Evolutionary conservation across 1,140 invertebrate species (phyloP).

Genomic region (Leptoteleia sp.): DNA sequence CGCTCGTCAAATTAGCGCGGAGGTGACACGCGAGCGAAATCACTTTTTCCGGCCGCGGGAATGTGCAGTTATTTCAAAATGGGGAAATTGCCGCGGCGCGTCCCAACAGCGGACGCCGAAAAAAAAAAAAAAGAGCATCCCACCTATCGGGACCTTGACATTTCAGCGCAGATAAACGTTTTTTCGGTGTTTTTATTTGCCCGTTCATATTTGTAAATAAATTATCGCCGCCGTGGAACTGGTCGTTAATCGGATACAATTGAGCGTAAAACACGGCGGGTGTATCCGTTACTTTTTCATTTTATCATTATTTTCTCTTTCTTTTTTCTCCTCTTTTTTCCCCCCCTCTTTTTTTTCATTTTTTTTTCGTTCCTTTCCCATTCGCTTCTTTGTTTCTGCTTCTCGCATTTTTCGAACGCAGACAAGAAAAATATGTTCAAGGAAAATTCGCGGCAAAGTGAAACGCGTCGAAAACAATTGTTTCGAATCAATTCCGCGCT

Average conservation of each 20-base stretch:
- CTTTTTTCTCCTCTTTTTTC: too few relatives aligned
- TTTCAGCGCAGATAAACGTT: slow-evolving; percentile 59
- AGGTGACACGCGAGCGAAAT: slow-evolving; percentile 12
- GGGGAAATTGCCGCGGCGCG: slow-evolving; percentile 32
- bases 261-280: slow-evolving; percentile 50
- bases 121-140: too few relatives aligned
- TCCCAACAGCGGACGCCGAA: slow-evolving; percentile 20
- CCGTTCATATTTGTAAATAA: slow-evolving; percentile 64
- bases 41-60: slow-evolving; percentile 17
- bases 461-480: slow-evolving; percentile 17
- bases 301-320: too few relatives aligned
- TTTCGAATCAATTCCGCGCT: slow-evolving; percentile 31
- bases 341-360: too few relatives aligned
- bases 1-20: slow-evolving; percentile 37
- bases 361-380: too few relatives aligned
- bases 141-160: slow-evolving; percentile 62
- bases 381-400: too few relatives aligned
- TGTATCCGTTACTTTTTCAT: too few relatives aligned
- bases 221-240: slow-evolving; percentile 54
- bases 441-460: slow-evolving; percentile 22
- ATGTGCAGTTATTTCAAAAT: slow-evolving; percentile 22
- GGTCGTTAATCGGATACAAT: slow-evolving; percentile 64
- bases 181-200: slow-evolving; percentile 54
- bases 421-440: slow-evolving; percentile 34
- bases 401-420: slow-evolving; percentile 30